phyloP scores from a whole-genome alignment of 92 coral and sea anemone genomes.

The Palythoa grandiflora region DNA sequence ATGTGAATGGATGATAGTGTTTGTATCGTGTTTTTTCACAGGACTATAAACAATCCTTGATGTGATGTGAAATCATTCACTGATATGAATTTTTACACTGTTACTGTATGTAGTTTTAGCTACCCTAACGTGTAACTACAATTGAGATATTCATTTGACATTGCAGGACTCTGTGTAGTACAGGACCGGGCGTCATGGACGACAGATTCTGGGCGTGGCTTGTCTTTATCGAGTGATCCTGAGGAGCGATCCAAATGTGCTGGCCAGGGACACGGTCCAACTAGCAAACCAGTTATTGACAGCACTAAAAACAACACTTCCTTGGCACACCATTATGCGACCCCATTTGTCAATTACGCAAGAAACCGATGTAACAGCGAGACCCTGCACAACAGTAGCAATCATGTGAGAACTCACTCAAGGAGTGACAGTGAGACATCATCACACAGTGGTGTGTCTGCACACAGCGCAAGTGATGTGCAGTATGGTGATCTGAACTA shows the following conservation, averaged over 20 bases:
- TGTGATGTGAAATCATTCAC: too few relatives aligned
- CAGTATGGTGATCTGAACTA: slow-evolving; percentile 66
- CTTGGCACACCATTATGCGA: slow-evolving; percentile 80
- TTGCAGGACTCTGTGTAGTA: slow-evolving; percentile 36
- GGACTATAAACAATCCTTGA: too few relatives aligned
- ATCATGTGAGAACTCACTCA: slow-evolving; percentile 65
- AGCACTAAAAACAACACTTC: slow-evolving; percentile 51
- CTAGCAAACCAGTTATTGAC: slow-evolving; percentile 41
- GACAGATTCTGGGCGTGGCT: slow-evolving; percentile 92
- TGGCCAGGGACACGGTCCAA: slow-evolving; percentile 81
- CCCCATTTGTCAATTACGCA: slow-evolving; percentile 67
- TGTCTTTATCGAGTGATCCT: slow-evolving; percentile 71
- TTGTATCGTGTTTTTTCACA: too few relatives aligned
- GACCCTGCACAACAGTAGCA: slow-evolving; percentile 43
- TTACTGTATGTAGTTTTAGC: too few relatives aligned
- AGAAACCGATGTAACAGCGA: slow-evolving; percentile 89
- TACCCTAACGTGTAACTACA: neutral
- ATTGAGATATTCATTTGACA: neutral
- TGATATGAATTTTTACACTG: too few relatives aligned
- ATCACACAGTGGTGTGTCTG: slow-evolving; percentile 88
- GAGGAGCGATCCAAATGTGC: slow-evolving; percentile 93
- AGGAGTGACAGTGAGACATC: slow-evolving; percentile 84
- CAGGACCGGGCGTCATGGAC: slow-evolving; percentile 93
- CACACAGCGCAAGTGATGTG: slow-evolving; percentile 68
- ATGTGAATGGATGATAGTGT: too few relatives aligned